phyloP scores from a whole-genome alignment of 2,113 vertebrate species.

The Sula dactylatra region DNA sequence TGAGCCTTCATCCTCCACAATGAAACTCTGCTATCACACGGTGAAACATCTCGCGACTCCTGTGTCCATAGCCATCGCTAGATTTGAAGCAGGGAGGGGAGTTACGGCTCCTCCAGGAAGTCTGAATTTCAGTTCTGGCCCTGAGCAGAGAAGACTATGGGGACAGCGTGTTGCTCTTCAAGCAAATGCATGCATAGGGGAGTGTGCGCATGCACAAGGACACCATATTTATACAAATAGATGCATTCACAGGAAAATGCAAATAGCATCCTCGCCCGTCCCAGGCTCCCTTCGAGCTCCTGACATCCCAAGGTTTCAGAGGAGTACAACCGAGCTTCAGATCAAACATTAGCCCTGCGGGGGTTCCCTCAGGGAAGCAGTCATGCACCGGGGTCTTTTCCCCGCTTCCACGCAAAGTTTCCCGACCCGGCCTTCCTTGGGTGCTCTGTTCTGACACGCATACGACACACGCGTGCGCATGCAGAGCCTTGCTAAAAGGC shows the following conservation, averaged over 20 bases:
- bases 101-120: conserved; percentile 5
- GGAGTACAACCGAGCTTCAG: conserved; percentile 61
- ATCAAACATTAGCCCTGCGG: conserved; percentile 70
- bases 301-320: conserved; percentile 69
- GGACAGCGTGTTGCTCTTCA: conserved; percentile 35
- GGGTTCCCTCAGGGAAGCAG: conserved; percentile 66
- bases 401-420: conserved; percentile 42
- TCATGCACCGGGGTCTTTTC: conserved; percentile 39
- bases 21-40: not conserved
- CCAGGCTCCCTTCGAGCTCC: conserved; percentile 45
- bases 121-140: conserved; percentile 26
- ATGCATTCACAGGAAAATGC: conserved; percentile 65
- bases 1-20: conserved; percentile 45
- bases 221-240: conserved; percentile 60
- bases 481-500: conserved; percentile 45
- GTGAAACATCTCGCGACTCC: conserved; percentile 36
- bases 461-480: not conserved
- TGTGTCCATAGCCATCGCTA: not conserved
- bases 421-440: conserved; percentile 46
- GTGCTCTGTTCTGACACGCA: conserved; percentile 42
- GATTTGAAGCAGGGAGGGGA: not conserved
- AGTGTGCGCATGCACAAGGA: conserved; percentile 44
- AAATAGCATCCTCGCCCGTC: conserved; percentile 54
- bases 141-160: not conserved
- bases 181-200: not conserved